Evolutionary conservation across 2,888 invertebrate species (phyloP), one percentile per base, ranked within the genome.

Genomic region (Dicyrtomina minuta): DNA sequence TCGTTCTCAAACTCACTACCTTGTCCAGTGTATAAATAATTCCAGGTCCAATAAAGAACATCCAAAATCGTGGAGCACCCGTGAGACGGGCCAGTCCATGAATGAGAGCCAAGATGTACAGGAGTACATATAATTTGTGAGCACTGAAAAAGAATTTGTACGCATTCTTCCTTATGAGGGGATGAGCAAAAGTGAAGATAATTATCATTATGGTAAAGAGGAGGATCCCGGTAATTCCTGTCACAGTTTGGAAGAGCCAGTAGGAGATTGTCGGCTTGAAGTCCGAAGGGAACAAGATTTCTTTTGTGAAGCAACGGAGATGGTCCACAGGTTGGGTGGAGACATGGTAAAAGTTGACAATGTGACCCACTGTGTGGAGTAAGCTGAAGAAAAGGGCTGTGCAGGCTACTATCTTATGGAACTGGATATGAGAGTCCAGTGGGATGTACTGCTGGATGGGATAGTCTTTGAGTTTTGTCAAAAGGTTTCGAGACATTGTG

Each of bases 281-380:
- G 82, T 96, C 96, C 0, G 95, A 95, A 0, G 93, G 90, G 80
- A 97, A 96, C 79, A 93, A 90, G 10, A 97, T 90, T 82, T 97
- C 96, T 75, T 92, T 90, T 1, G 96, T 96, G 6, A 97, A 85
- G 80, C 96, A 97, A 41, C 90, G 87, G 1, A 97, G 83, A 82
- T 97, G 93, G 79, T 94, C 95, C 1, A 95, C 86, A 0, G 96
- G 94, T 80, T 97, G 97, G 0, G 96, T 96, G 4, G 95, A 95
- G 0, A 97, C 92, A 80, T 97, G 96, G 82, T 97, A 97, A 83
- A 97, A 97, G 83, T 97, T 97, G 41, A 97, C 93, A 81, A 96
- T 90, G 80, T 97, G 97, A 0, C 96, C 96, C 2, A 94, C 89
- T 0, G 95, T 92, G 81, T 97, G 96, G 0, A 96, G 84, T 0